Evolutionary conservation across 2,797 vertebrate species (phyloP).

Genomic region (Gymnoscopelus microlampas): DNA sequence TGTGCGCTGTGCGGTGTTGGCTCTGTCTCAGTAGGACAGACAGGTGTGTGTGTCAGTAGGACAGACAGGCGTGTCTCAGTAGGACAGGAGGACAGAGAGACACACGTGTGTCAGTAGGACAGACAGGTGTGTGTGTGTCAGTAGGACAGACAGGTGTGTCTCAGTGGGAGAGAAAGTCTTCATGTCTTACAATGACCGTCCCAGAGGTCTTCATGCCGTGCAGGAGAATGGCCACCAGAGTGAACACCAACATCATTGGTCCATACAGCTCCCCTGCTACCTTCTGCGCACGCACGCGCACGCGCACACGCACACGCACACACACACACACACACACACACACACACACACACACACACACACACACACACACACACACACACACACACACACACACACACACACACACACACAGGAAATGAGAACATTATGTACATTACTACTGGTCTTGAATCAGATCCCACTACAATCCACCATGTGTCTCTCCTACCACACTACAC

Average conservation of each 20-base stretch:
- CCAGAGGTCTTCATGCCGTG: constrained; percentile 98
- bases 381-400: not conserved
- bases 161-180: not conserved
- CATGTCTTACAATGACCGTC: constrained; percentile 90
- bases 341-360: not conserved
- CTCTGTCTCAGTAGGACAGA: not conserved
- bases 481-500: no score
- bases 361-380: not conserved
- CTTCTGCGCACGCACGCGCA: constrained; percentile 80
- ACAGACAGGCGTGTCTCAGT: not conserved
- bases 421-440: no score
- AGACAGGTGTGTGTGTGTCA: not conserved
- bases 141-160: not conserved
- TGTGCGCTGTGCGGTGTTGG: no score
- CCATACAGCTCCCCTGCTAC: constrained; percentile 96
- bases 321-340: not conserved
- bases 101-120: no score
- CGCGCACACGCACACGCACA: not conserved
- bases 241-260: constrained; percentile 97
- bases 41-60: not conserved
- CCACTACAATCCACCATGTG: no score
- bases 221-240: constrained; percentile 94
- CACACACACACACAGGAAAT: not conserved
- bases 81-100: no score
- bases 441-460: no score